These are phyloP conservation scores for Silurus meridionalis DNA, from an alignment of 2,113 vertebrate species.

Conservation along the genomic window DNA sequence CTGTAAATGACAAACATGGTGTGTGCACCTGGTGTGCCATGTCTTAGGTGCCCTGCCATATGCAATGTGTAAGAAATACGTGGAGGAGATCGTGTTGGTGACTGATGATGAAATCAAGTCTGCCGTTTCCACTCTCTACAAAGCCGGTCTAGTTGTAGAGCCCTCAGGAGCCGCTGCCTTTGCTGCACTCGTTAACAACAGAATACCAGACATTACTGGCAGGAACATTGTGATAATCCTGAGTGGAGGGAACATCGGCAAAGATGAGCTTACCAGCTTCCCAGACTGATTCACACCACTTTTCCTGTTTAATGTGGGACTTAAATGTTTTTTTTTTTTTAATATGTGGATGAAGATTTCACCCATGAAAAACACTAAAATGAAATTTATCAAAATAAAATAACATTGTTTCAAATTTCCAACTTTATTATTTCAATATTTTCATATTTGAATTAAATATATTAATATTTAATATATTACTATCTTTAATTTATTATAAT, in stretches of 20 bases:
- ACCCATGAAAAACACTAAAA: neutral
- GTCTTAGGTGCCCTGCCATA: conserved; percentile 68
- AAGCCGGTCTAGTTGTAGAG: conserved; percentile 72
- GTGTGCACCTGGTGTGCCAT: neutral
- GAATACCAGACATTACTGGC: conserved; percentile 65
- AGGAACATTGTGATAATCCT: conserved; percentile 70
- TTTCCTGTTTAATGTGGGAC: too few relatives aligned
- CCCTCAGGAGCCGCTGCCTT: conserved; percentile 72
- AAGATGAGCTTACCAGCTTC: conserved; percentile 69
- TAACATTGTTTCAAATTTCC: neutral
- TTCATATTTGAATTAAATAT: too few relatives aligned
- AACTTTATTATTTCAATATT: too few relatives aligned
- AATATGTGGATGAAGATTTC: neutral
- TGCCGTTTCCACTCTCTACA: conserved; percentile 69
- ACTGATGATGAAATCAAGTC: conserved; percentile 71
- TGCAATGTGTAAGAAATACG: conserved; percentile 66
- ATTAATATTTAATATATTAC: too few relatives aligned
- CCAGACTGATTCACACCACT: conserved; percentile 55
- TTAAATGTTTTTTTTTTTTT: neutral
- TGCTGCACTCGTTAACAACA: conserved; percentile 66
- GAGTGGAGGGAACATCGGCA: conserved; percentile 74
- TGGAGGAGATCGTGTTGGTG: conserved; percentile 71
- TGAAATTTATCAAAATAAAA: neutral
- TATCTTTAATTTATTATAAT: too few relatives aligned
- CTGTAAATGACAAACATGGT: neutral